Evolutionary conservation across 2,797 vertebrate genomes (phyloP), one percentile per base, ranked within the genome.

Genomic region (Xenops minutus): DNA sequence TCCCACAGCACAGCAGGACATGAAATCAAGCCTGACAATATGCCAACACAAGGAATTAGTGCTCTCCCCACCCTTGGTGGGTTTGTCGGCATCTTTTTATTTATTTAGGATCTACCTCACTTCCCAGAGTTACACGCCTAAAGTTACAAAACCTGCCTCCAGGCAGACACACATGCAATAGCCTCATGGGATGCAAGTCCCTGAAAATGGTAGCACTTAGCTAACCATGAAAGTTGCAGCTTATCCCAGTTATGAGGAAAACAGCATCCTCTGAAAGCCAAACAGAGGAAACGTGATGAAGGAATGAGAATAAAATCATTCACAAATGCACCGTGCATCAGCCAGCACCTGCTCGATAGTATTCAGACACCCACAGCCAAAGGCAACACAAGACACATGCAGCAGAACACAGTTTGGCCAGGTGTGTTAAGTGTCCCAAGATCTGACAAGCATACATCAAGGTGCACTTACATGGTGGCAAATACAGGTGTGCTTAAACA

Each of bases 301-400:
- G 29, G 61, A 36, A 58, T n/a, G 8, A 36, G 68, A 80, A 54
- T 20, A 75, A 77, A 81, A 80, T 46, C 5, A 66, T 71, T 51
- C 21, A 54, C 2, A 2, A 74, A 46, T 0, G 0, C 9, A 5
- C 0, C 0, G 27, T 34, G 30, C 23, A 78, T 30, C 64, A 80
- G 37, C 46, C 3, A 2, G 43, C 55, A 55, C 34, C 37, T 59
- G 41, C 43, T 74, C 43, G 2, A 3, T 3, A 1, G 36, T 54
- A 59, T 55, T 52, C 66, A 36, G 62, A 51, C 2, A 41, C 18
- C 14, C 54, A 59, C 37, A n/a, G 49, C 22, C 74, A 39, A 79
- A 80, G 36, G 36, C 48, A 74, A 12, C 7, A 58, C 39, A 46
- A 41, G 64, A 27, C 43, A 75, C 43, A 66, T 8, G 26, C 39